A percentile compares a stretch with the other conserved stretches of the same genome.
Evolutionary conservation across 2,888 invertebrate species (phyloP).

Genomic region (Pristionchus entomophagus): DNA sequence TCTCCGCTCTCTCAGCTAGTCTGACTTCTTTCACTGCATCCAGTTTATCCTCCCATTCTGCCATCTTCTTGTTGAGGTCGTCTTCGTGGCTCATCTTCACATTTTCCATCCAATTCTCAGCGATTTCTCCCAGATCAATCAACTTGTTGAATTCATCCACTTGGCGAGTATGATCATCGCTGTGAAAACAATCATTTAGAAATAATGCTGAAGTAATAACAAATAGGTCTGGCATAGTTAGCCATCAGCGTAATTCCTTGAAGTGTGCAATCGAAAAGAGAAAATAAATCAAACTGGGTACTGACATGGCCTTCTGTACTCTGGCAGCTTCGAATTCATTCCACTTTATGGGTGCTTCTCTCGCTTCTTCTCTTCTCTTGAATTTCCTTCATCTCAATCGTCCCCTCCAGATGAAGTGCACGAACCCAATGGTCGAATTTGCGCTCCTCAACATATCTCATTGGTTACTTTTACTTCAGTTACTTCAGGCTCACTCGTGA

Average conservation of each 20-base stretch:
- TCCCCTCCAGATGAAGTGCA: slow-evolving; percentile 94
- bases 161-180: slow-evolving; percentile 63
- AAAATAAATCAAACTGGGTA: no score
- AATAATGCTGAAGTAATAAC: no score
- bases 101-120: slow-evolving; percentile 63
- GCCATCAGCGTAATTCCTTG: no score
- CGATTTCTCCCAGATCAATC: slow-evolving; percentile 59
- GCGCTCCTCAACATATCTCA: slow-evolving; percentile 82
- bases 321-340: slow-evolving; percentile 68
- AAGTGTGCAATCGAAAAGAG: no score
- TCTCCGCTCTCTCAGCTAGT: slow-evolving; percentile 60
- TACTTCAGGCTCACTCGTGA: no score
- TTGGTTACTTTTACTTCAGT: no score
- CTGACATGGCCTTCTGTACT: slow-evolving; percentile 67
- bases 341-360: slow-evolving; percentile 66
- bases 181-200: no score
- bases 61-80: slow-evolving; percentile 61
- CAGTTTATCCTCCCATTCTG: slow-evolving; percentile 59
- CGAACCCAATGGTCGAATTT: slow-evolving; percentile 96
- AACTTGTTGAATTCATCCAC: slow-evolving; percentile 66
- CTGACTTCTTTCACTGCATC: slow-evolving; percentile 59
- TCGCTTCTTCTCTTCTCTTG: slow-evolving; percentile 63
- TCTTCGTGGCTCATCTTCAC: slow-evolving; percentile 64
- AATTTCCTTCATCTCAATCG: slow-evolving; percentile 84
- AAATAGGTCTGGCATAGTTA: no score